Evolutionary conservation across 2,888 invertebrate genomes (phyloP).

Genomic region (Synergus gifuensis): DNA sequence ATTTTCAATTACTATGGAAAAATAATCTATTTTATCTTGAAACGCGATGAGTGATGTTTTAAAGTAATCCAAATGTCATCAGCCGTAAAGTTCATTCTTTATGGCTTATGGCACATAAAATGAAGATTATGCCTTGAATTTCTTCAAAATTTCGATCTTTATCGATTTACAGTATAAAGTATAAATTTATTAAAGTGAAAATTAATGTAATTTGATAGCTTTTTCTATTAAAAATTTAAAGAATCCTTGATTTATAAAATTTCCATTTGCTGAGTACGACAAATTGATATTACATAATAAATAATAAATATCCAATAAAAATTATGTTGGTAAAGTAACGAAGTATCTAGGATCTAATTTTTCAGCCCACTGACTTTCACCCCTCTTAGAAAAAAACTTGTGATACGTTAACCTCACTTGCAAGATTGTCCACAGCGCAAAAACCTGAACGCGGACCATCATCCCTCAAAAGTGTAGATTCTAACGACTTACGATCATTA

Average conservation of each 20-base stretch:
- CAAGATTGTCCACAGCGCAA: not conserved
- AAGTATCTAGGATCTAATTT: not conserved
- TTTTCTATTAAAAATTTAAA: too few species aligned
- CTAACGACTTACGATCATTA: not conserved
- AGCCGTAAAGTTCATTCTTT: slow-evolving; percentile 1
- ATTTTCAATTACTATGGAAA: not conserved
- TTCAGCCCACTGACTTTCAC: slow-evolving; percentile 1
- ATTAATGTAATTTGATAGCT: not conserved
- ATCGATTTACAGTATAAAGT: not conserved
- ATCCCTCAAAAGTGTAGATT: not conserved
- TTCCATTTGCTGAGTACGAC: not conserved
- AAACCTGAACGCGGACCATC: not conserved
- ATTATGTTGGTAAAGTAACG: not conserved
- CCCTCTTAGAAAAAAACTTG: not conserved
- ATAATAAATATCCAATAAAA: not conserved
- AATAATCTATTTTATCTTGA: slow-evolving; percentile 14
- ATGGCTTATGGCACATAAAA: not conserved
- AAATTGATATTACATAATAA: not conserved
- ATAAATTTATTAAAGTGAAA: not conserved
- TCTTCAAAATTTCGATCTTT: not conserved
- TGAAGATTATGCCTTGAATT: not conserved
- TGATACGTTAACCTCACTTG: not conserved
- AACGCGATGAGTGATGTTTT: not conserved
- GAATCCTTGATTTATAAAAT: not conserved
- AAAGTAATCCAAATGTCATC: not conserved